phyloP scores from a whole-genome alignment of 1,140 invertebrate genomes.

The Mactra quadrangularis region DNA sequence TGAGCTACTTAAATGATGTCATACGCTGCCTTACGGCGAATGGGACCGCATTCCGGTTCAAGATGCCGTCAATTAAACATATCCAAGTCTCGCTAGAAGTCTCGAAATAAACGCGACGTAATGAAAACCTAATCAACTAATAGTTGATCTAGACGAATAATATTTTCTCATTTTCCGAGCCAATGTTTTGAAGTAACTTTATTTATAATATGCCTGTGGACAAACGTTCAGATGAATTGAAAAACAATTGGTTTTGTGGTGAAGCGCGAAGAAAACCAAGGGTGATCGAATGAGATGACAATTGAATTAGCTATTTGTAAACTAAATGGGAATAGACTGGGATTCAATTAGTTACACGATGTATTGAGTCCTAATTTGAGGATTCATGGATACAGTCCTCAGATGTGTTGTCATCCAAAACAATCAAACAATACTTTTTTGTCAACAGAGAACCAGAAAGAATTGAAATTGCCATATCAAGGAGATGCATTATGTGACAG shows the following conservation, averaged over 20 bases:
- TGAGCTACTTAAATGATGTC: conserved; percentile 15
- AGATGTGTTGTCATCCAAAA: too few relatives aligned
- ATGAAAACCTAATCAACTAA: conserved; percentile 29
- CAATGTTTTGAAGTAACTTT: conserved; percentile 58
- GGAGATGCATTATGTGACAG: too few relatives aligned
- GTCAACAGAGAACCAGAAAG: too few relatives aligned
- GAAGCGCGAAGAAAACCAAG: conserved; percentile 29
- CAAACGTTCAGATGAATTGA: conserved; percentile 57
- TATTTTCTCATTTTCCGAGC: conserved; percentile 57
- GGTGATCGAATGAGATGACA: conserved; percentile 17
- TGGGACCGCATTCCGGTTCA: conserved; percentile 30
- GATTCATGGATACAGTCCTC: too few relatives aligned
- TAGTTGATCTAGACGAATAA: conserved; percentile 49
- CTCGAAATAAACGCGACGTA: conserved; percentile 10
- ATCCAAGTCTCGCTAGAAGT: not conserved
- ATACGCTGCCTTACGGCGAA: not conserved
- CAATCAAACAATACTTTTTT: too few relatives aligned
- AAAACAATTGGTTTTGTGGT: conserved; percentile 59
- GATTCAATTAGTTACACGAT: conserved; percentile 14
- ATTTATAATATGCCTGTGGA: conserved; percentile 56
- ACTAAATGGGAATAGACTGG: conserved; percentile 28
- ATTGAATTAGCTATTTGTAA: conserved; percentile 52
- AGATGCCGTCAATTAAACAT: conserved; percentile 42
- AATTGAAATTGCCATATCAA: too few relatives aligned
- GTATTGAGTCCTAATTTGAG: too few relatives aligned